Evolutionary conservation across 2,113 vertebrate species (phyloP).

Genomic region (Ginglymostoma cirratum): DNA sequence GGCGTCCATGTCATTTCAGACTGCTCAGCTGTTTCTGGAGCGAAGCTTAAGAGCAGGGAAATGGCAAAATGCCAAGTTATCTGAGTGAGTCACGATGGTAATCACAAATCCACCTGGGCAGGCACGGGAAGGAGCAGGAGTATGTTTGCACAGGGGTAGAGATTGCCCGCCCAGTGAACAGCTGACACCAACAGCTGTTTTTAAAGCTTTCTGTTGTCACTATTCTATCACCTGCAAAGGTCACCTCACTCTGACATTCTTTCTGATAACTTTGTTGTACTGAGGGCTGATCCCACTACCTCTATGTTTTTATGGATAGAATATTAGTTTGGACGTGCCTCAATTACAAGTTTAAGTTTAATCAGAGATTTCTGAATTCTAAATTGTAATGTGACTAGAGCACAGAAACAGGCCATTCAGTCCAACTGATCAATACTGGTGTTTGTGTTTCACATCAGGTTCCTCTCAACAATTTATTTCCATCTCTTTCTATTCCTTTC

Average conservation of each 20-base stretch:
- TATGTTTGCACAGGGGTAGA: neutral
- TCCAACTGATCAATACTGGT: neutral
- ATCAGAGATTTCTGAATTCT: neutral
- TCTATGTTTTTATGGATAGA: neutral
- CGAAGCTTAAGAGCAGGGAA: neutral
- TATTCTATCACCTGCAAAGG: neutral
- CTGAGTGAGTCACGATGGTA: neutral
- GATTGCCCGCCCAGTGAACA: neutral
- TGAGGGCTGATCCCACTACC: neutral
- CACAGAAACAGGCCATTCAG: neutral
- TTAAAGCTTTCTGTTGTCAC: neutral
- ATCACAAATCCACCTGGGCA: neutral
- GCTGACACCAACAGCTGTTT: conserved; percentile 6
- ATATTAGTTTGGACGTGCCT: neutral
- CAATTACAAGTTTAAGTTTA: neutral
- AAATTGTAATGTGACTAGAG: neutral
- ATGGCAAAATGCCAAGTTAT: neutral
- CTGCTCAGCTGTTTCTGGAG: neutral
- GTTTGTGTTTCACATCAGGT: neutral
- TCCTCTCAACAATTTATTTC: too few relatives aligned
- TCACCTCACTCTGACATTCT: neutral
- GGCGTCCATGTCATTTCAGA: conserved; percentile 2
- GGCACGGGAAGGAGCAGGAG: neutral
- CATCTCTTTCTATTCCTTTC: neutral
- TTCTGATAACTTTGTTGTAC: neutral